A percentile compares a stretch with the other conserved stretches of the same genome.
Conservation (phyloP, 1,140 invertebrate genomes). For the Orussus abietinus region DNA sequence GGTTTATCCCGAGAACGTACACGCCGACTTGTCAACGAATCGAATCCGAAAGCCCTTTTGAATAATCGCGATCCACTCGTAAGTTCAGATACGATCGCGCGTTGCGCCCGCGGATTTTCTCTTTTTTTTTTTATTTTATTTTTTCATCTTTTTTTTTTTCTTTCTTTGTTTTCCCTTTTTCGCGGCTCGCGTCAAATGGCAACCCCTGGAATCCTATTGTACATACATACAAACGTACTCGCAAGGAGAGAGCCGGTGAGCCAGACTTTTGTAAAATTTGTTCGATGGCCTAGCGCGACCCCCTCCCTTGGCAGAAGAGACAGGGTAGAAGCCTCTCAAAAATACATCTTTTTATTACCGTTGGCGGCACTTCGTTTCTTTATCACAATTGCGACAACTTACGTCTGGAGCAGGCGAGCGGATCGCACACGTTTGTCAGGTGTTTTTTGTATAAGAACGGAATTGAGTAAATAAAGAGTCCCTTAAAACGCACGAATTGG, state of each 20-base stretch:
- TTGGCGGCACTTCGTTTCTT: constrained; percentile 18
- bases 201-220: constrained; percentile 13
- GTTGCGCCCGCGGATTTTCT: too few relatives aligned
- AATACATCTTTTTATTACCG: constrained; percentile 6
- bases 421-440: constrained; percentile 36
- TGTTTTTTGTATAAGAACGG: constrained; percentile 40
- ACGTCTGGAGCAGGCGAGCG: constrained; percentile 24
- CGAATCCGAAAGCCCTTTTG: too few relatives aligned
- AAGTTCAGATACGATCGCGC: constrained; percentile 10
- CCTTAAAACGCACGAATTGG: constrained; percentile 18
- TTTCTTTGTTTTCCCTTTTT: too few relatives aligned
- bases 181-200: too few relatives aligned
- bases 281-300: constrained; percentile 19
- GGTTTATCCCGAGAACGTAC: constrained; percentile 11
- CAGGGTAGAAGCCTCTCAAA: constrained; percentile 12
- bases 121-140: neutral
- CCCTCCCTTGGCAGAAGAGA: constrained; percentile 24
- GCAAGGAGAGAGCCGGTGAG: constrained; percentile 11
- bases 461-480: constrained; percentile 31
- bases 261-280: constrained; percentile 19
- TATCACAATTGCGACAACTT: constrained; percentile 17
- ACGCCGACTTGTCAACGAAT: constrained; percentile 8
- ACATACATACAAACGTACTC: constrained; percentile 14
- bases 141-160: too few relatives aligned
- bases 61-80: too few relatives aligned